phyloP scores from a whole-genome alignment of 2,888 invertebrate species.

The Omphaloscelis lunosa region DNA sequence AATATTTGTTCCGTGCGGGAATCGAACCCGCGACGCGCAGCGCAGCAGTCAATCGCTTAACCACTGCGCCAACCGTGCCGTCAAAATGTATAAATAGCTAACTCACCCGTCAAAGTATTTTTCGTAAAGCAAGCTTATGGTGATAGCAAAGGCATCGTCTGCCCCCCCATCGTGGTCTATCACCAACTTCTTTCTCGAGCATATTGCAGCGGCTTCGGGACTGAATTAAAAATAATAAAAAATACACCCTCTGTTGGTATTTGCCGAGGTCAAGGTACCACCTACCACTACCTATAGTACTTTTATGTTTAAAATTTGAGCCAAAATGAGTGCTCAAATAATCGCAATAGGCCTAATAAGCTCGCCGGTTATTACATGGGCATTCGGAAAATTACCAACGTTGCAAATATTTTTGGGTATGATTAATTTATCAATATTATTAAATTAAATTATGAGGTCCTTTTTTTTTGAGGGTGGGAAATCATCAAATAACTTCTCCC shows the following conservation, averaged over 20 bases:
- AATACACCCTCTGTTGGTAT: neutral
- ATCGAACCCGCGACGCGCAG: too few species aligned
- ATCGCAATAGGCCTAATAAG: neutral
- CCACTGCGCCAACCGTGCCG: too few species aligned
- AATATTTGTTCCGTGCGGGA: too few species aligned
- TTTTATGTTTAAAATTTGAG: too few species aligned
- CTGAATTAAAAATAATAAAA: slow-evolving; percentile 39
- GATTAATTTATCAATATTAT: too few species aligned
- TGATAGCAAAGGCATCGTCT: slow-evolving; percentile 84
- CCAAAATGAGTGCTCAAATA: neutral
- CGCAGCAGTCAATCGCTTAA: too few species aligned
- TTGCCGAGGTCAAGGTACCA: too few species aligned
- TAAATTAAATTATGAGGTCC: too few species aligned
- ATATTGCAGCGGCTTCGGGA: slow-evolving; percentile 5
- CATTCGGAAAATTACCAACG: neutral
- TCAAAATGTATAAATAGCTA: too few species aligned
- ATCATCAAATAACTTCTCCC: too few species aligned
- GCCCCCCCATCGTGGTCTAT: slow-evolving; percentile 85
- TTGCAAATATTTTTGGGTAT: neutral
- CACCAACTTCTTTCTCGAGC: slow-evolving; percentile 68
- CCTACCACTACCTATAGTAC: too few species aligned
- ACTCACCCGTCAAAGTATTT: slow-evolving; percentile 79
- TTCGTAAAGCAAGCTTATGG: slow-evolving; percentile 79
- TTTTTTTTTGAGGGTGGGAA: too few species aligned
- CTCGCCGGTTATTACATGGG: neutral